These are phyloP conservation scores for Dendroctonus valens DNA, from an alignment of 1,140 invertebrate species.

Conservation along the genomic window DNA sequence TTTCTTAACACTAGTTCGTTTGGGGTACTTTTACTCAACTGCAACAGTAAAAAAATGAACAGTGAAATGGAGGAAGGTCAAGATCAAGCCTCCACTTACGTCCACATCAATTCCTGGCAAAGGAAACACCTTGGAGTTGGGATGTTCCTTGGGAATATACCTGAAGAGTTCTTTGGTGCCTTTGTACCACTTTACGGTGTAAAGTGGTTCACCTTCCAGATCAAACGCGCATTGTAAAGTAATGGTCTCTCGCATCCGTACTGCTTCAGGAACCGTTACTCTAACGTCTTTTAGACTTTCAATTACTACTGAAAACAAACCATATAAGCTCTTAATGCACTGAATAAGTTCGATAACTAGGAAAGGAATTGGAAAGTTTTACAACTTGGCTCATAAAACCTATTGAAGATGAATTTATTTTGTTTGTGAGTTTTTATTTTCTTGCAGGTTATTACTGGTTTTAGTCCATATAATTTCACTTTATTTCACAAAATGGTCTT, in stretches of 20 bases:
- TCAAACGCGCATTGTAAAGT: conserved; percentile 77
- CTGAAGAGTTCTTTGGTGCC: conserved; percentile 76
- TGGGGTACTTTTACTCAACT: conserved; percentile 61
- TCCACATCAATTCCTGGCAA: conserved; percentile 64
- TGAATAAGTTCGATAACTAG: no score
- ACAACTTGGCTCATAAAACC: no score
- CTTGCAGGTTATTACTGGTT: no score
- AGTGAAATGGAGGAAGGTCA: neutral
- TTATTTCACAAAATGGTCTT: no score
- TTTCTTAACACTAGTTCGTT: conserved; percentile 66
- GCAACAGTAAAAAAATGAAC: conserved; percentile 34
- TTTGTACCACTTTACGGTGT: conserved; percentile 84
- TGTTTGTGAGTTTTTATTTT: no score
- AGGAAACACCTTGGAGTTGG: conserved; percentile 66
- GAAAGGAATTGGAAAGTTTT: no score
- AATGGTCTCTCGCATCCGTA: conserved; percentile 68
- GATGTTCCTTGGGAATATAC: conserved; percentile 71
- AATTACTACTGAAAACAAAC: conserved; percentile 37
- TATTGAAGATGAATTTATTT: no score
- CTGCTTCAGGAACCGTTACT: conserved; percentile 70
- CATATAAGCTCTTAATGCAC: no score
- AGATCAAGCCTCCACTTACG: conserved; percentile 56
- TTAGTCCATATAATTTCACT: no score
- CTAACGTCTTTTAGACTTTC: conserved; percentile 61
- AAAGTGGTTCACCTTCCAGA: conserved; percentile 70